Evolutionary conservation across 23 tunicate species (phyloP).

Genomic region (Trididemnum clinides): DNA sequence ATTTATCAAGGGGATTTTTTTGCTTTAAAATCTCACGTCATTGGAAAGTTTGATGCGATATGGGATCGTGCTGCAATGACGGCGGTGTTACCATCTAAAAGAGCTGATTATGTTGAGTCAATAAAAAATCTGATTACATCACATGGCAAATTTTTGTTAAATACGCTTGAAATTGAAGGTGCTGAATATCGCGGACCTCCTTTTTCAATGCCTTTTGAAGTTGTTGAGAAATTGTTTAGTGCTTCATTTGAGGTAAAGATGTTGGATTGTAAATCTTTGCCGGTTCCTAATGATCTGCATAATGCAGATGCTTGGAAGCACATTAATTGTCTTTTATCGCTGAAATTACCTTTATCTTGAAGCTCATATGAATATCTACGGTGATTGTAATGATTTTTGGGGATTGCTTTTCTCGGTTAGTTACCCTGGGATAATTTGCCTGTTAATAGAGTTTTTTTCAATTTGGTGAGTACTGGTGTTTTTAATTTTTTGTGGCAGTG

Average conservation of each 20-base stretch:
- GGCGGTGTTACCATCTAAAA: slow-evolving; percentile 41
- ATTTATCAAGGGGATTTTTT: slow-evolving; percentile 68
- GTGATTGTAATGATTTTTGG: no score
- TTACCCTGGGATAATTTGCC: no score
- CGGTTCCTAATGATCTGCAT: no score
- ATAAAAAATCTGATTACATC: slow-evolving; percentile 36
- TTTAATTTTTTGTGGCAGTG: no score
- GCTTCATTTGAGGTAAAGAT: background rate
- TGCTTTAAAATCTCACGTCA: background rate
- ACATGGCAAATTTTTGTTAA: slow-evolving; percentile 24
- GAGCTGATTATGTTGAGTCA: slow-evolving; percentile 21
- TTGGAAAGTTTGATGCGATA: slow-evolving; percentile 69
- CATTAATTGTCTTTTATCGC: no score
- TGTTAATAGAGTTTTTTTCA: no score
- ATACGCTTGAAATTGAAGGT: slow-evolving; percentile 13
- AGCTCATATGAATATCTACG: no score
- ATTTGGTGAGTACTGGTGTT: no score
- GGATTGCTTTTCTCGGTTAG: no score
- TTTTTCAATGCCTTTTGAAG: background rate
- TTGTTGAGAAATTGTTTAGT: background rate
- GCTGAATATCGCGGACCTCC: background rate
- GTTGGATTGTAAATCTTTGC: no score
- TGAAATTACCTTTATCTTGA: no score
- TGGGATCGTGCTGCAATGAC: slow-evolving; percentile 73
- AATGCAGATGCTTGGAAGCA: no score